These are phyloP conservation scores for Cyrtonyx montezumae DNA, from an alignment of 2,113 vertebrate genomes.

Conservation along the genomic window DNA sequence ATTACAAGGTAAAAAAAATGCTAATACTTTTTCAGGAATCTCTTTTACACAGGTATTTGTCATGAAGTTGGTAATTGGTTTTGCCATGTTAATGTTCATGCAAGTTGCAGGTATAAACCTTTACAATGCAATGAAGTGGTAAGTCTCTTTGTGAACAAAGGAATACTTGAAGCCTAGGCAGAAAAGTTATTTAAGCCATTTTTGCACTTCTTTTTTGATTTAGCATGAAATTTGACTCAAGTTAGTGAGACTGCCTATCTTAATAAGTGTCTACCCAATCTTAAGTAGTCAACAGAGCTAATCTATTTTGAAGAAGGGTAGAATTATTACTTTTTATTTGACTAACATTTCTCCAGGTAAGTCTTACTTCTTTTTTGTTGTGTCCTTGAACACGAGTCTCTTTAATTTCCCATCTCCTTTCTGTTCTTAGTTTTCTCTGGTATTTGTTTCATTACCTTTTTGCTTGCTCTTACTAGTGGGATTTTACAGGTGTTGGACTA, in stretches of 20 bases:
- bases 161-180: background rate
- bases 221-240: background rate
- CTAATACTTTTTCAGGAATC: background rate
- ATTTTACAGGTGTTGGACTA: background rate
- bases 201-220: background rate
- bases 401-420: background rate
- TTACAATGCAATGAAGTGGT: background rate
- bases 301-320: background rate
- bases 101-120: background rate
- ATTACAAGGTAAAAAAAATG: background rate
- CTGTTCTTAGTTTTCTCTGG: background rate
- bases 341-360: background rate
- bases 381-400: background rate
- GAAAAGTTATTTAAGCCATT: background rate
- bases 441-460: background rate
- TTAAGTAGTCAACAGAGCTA: background rate
- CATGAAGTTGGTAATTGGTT: background rate
- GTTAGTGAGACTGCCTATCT: background rate
- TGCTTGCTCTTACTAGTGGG: background rate
- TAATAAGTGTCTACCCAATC: background rate
- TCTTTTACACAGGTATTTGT: background rate
- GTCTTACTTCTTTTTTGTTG: background rate
- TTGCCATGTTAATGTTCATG: background rate
- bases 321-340: background rate
- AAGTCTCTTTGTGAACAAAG: background rate